phyloP scores from a whole-genome alignment of 2,888 invertebrate species.

The Clivina fossor region DNA sequence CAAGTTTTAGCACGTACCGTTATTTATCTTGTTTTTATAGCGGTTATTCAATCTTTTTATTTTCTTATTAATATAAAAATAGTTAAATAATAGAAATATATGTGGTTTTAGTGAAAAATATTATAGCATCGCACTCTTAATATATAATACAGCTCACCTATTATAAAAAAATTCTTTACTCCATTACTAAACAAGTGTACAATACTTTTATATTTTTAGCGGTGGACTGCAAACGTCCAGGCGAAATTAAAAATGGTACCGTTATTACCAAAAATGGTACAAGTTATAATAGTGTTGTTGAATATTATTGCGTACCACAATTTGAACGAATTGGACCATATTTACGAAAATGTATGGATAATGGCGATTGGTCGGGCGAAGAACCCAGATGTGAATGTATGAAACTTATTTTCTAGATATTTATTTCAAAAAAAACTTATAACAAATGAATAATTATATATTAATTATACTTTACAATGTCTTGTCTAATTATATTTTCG shows the following conservation, averaged over 20 bases:
- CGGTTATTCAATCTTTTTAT: too few relatives aligned
- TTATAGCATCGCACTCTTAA: too few relatives aligned
- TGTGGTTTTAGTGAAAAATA: too few relatives aligned
- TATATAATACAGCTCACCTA: too few relatives aligned
- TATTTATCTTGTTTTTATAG: too few relatives aligned
- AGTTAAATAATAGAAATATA: too few relatives aligned
- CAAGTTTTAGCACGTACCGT: too few relatives aligned
- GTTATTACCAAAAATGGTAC: conserved; percentile 84
- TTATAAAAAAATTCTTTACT: too few relatives aligned
- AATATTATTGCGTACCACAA: conserved; percentile 87
- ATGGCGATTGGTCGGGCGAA: conserved; percentile 84
- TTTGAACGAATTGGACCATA: conserved; percentile 81
- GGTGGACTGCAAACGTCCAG: conserved; percentile 81
- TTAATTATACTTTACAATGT: background rate
- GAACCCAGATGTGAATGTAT: conserved; percentile 79
- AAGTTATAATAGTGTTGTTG: conserved; percentile 76
- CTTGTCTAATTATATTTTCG: conserved; percentile 19
- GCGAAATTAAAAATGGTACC: conserved; percentile 79
- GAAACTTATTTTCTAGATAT: conserved; percentile 33
- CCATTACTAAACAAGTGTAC: too few relatives aligned
- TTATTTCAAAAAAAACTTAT: too few relatives aligned
- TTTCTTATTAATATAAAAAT: too few relatives aligned
- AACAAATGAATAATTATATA: conserved; percentile 1
- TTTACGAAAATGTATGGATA: conserved; percentile 79
- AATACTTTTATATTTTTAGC: conserved; percentile 61